Conservation (phyloP, 2,113 vertebrate genomes). For the Antechinus stuartii region DNA sequence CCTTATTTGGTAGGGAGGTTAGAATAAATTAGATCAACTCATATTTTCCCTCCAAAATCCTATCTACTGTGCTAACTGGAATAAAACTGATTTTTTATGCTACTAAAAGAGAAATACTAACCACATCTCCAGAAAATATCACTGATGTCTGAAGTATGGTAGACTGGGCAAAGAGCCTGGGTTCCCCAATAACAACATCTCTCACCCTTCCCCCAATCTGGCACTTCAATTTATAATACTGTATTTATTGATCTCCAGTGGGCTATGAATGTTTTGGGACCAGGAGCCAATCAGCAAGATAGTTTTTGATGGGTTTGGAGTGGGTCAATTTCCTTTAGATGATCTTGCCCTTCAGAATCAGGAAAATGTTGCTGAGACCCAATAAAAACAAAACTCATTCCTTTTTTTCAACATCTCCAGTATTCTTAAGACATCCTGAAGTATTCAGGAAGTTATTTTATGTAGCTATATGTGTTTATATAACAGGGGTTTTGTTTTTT, state of each 20-base stretch:
- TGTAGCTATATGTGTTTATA: background rate
- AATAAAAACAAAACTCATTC: background rate
- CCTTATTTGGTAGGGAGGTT: background rate
- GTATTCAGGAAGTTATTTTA: background rate
- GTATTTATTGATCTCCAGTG: constrained; percentile 25
- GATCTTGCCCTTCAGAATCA: constrained; percentile 10
- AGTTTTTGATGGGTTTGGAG: constrained; percentile 31
- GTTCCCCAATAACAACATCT: background rate
- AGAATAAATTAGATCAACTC: background rate
- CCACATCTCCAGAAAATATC: rapidly evolving
- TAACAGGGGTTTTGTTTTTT: background rate
- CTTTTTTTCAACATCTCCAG: background rate
- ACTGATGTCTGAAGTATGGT: background rate
- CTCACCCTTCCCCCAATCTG: background rate
- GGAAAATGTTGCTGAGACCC: constrained; percentile 15
- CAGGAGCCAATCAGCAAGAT: constrained; percentile 43
- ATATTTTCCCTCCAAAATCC: background rate
- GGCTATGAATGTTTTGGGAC: constrained; percentile 26
- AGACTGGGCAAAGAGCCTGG: background rate
- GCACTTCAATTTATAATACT: constrained; percentile 13
- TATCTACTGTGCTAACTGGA: background rate
- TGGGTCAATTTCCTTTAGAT: constrained; percentile 4
- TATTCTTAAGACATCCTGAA: background rate
- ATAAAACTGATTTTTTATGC: background rate
- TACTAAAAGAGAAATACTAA: background rate